Base-by-base conservation (phyloP, 1,140 invertebrate species). In the Hyles euphorbiae region DNA sequence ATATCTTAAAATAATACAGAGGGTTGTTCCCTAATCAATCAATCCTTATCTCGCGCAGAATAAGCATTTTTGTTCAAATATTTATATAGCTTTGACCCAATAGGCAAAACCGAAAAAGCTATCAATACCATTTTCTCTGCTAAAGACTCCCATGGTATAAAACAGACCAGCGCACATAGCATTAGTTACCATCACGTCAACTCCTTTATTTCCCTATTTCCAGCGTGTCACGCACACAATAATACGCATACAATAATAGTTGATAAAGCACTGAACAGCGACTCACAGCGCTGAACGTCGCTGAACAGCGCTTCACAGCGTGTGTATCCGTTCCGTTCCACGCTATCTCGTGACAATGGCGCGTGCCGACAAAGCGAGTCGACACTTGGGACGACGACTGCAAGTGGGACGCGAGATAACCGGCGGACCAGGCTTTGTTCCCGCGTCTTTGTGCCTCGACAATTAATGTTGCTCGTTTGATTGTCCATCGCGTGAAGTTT, bases 301-400 rank as follows among this genome's bases (percentile, higher is more conserved):
- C 22, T 22, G 22, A 22, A 22, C 22, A 22, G 22, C 22, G 22
- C 22, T 22, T 22, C 22, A 22, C 22, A 22, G 22, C 22, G 22
- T 22, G 22, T 22, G 22, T 22, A 22, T 22, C 5, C 36, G 36
- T 40, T 40, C 36, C 36, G 36, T 40, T 40, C 8, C 48, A 50
- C 48, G 48, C 33, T 50, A 50, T 50, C 48, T 50, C 48, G 48
- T 32, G 48, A 50, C 12, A 50, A 50, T 50, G 33, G 12, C 11
- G 22, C 48, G 48, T 33, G 7, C 11, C n/a, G n/a, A 52, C 45
- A 34, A 52, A 56, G 36, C 49, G 36, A 22, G 22, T 22, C 22
- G 22, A 22, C 40, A 47, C 54, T 34, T 43, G 34, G 48, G 11
- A 22, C 11, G 48, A 32, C 48, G 22, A 9, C 22, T 50, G 48